Conservation (phyloP, 2,888 invertebrate genomes). For the Pristionchus entomophagus region DNA sequence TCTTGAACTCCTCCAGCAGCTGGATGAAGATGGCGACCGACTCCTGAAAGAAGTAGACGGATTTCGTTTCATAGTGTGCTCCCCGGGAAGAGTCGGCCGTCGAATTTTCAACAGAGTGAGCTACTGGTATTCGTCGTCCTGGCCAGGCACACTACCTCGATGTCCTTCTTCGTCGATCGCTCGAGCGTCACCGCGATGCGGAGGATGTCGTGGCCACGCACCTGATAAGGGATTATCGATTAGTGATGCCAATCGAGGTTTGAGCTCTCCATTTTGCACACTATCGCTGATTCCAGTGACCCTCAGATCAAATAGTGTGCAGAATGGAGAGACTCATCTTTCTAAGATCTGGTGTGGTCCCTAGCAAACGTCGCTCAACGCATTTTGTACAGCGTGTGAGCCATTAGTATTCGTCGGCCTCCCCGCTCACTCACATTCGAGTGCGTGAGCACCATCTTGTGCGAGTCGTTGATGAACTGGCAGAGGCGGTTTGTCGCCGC, state of each 20-base stretch:
- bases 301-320: too few relatives aligned
- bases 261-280: neutral
- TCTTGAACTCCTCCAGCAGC: conserved; percentile 45
- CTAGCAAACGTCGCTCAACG: too few relatives aligned
- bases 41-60: too few relatives aligned
- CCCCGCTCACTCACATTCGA: conserved; percentile 41
- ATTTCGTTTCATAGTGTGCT: too few relatives aligned
- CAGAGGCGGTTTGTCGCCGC: conserved; percentile 51
- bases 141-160: too few relatives aligned
- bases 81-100: too few relatives aligned
- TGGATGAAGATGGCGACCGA: conserved; percentile 43
- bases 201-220: conserved; percentile 48
- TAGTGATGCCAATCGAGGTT: neutral
- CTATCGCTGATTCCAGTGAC: too few relatives aligned
- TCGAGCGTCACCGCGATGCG: conserved; percentile 47
- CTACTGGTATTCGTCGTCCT: too few relatives aligned
- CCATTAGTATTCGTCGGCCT: neutral
- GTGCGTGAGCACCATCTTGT: conserved; percentile 54
- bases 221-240: neutral
- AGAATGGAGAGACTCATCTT: too few relatives aligned
- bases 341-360: too few relatives aligned
- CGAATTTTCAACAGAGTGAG: too few relatives aligned
- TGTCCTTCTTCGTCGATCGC: conserved; percentile 42
- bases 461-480: conserved; percentile 54
- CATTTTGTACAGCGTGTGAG: too few relatives aligned